These are phyloP conservation scores for Eudorcas thomsonii DNA, from an alignment of 2,113 vertebrate genomes.

Conservation along the genomic window DNA sequence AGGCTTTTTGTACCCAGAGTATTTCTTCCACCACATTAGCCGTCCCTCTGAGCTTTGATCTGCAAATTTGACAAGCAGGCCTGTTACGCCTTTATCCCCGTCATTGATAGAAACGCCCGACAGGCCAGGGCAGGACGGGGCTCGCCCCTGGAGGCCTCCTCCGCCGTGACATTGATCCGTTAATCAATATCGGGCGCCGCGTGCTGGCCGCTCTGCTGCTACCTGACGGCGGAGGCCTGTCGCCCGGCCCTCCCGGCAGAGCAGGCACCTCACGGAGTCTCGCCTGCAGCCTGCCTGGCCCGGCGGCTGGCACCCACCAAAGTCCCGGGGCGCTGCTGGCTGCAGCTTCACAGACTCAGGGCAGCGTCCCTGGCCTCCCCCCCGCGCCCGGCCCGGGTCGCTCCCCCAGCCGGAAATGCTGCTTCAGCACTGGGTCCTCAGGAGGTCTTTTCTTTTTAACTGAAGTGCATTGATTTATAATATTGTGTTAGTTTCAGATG, in stretches of 20 bases:
- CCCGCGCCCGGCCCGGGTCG: rapidly evolving
- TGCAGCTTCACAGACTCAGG: rapidly evolving
- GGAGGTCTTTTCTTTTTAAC: background rate
- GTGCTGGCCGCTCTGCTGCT: rapidly evolving
- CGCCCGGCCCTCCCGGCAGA: rapidly evolving
- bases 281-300: rapidly evolving
- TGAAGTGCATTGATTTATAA: background rate
- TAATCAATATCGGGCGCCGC: background rate
- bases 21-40: background rate
- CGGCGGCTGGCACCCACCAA: rapidly evolving
- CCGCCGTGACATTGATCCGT: background rate
- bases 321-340: background rate
- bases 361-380: rapidly evolving
- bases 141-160: background rate
- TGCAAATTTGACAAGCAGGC: conserved; percentile 9
- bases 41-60: background rate
- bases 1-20: background rate
- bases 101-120: background rate
- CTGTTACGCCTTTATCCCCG: background rate
- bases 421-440: rapidly evolving
- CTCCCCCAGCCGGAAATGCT: rapidly evolving
- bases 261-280: rapidly evolving
- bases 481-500: background rate
- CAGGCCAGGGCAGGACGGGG: rapidly evolving
- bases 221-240: rapidly evolving